phyloP scores from a whole-genome alignment of 2,113 vertebrate genomes.

The Platycercus adscitus region DNA sequence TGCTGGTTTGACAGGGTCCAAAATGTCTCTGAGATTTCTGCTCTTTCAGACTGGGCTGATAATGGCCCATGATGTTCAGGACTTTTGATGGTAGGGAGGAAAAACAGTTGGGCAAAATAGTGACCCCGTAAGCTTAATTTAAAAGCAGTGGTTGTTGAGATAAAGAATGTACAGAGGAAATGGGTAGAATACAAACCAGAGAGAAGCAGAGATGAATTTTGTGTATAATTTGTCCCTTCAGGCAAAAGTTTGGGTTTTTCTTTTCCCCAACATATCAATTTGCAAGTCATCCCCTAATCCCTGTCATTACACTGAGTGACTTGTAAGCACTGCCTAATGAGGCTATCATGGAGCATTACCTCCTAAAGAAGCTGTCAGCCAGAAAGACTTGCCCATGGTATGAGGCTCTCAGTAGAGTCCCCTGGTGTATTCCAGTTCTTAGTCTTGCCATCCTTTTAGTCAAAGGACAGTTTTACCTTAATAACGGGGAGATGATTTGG shows the following conservation, averaged over 20 bases:
- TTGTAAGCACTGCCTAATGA: neutral
- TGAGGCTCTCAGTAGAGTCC: neutral
- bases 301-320: neutral
- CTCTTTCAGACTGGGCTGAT: neutral
- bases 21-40: neutral
- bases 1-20: neutral
- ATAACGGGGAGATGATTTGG: neutral
- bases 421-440: neutral
- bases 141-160: neutral
- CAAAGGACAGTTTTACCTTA: neutral
- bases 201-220: neutral
- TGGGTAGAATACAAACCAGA: neutral
- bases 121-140: neutral
- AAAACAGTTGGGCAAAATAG: neutral
- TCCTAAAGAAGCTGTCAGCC: neutral
- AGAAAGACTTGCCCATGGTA: neutral
- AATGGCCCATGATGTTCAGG: neutral
- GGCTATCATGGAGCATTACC: neutral
- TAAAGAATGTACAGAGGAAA: neutral
- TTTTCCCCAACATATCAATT: neutral
- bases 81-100: neutral
- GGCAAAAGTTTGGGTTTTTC: neutral
- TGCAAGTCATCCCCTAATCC: neutral
- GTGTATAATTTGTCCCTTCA: neutral
- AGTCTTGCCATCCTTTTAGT: neutral